These are phyloP conservation scores for Athene cunicularia DNA, from an alignment of 2,113 vertebrate genomes.

Conservation along the genomic window DNA sequence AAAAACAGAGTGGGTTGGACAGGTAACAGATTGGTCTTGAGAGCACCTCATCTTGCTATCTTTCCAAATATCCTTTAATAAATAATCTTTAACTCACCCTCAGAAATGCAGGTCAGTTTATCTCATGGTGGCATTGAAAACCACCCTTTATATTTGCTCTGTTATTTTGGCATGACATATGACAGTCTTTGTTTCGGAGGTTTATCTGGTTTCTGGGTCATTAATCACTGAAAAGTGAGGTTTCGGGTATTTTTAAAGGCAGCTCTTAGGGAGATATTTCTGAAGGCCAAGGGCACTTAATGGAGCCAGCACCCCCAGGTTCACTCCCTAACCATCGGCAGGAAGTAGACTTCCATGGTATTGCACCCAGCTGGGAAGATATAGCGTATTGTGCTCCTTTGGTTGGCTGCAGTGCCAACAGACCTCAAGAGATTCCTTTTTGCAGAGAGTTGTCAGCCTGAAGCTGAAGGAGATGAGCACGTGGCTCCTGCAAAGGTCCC, in stretches of 20 bases:
- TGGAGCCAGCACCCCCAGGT: neutral
- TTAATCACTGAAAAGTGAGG: neutral
- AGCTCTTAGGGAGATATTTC: neutral
- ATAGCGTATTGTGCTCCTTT: neutral
- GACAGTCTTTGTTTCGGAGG: neutral
- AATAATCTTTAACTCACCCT: neutral
- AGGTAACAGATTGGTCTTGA: neutral
- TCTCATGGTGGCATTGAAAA: neutral
- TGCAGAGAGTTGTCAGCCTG: neutral
- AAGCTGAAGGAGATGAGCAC: neutral
- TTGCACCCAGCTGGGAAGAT: neutral
- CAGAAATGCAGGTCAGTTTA: neutral
- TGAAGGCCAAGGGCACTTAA: accelerated
- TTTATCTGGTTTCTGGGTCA: neutral
- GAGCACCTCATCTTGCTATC: neutral
- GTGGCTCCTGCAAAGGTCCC: neutral
- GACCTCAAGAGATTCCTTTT: neutral
- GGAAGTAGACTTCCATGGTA: neutral
- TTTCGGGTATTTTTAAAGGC: neutral
- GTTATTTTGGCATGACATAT: neutral
- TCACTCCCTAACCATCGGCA: neutral
- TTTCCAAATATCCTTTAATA: no score
- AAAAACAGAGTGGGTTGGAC: neutral
- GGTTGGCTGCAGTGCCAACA: neutral
- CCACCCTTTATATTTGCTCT: neutral